These are phyloP conservation scores for Neostethus bicornis DNA, from an alignment of 2,797 vertebrate genomes.

Conservation along the genomic window DNA sequence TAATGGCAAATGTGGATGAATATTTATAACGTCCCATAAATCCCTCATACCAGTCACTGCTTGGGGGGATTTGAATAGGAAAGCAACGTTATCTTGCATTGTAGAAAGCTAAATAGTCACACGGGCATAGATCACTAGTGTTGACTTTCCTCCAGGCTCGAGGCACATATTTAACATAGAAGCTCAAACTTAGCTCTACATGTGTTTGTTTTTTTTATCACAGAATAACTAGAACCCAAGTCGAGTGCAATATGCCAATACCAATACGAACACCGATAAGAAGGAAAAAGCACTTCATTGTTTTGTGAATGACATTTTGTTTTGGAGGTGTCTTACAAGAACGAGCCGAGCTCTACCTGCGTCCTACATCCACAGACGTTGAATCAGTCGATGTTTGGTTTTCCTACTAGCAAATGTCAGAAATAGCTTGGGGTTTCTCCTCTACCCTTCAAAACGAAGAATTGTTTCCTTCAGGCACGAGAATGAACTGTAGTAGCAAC, in stretches of 20 bases:
- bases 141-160: not conserved
- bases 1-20: not conserved
- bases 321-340: too few relatives aligned
- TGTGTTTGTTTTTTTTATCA: not conserved
- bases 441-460: too few relatives aligned
- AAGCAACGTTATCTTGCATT: not conserved
- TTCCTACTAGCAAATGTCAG: too few relatives aligned
- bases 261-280: too few relatives aligned
- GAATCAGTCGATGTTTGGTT: too few relatives aligned
- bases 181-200: not conserved
- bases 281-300: too few relatives aligned
- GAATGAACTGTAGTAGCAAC: too few relatives aligned
- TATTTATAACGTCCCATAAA: not conserved
- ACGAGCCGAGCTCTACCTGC: too few relatives aligned
- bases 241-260: not conserved
- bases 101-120: not conserved
- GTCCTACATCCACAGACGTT: too few relatives aligned
- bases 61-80: not conserved
- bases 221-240: not conserved
- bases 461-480: too few relatives aligned
- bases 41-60: not conserved
- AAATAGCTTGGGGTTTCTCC: too few relatives aligned
- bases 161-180: not conserved
- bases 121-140: not conserved
- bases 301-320: too few relatives aligned